Base-by-base conservation (phyloP, 2,797 vertebrate genomes). In the Falco novaeseelandiae region DNA sequence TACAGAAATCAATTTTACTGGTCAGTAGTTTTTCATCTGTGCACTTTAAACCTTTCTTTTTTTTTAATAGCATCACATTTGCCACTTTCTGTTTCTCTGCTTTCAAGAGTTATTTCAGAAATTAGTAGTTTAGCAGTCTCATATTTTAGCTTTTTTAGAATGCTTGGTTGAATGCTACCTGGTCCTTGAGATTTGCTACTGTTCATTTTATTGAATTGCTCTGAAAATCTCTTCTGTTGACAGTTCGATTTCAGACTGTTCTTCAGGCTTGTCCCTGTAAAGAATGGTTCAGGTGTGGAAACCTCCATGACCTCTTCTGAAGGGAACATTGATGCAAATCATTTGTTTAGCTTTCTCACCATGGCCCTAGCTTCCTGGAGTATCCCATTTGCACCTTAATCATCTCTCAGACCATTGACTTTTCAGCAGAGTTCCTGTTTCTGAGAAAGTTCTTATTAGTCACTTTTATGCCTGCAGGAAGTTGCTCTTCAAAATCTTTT, bases 1-100 rank as follows among this genome's bases (percentile, higher is more conserved):
- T 92, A 94, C 87, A 96, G 87, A 95, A 94, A 97, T 95, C 87
- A 94, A 77, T 96, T 96, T 96, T 96, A 92, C 93, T 96, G 93
- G 92, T 83, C 89, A 95, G 95, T 83, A 96, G 89, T 55, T 96
- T 93, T 87, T 89, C 63, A 74, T 71, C 54, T 93, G 63, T 91
- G n/a, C 57, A 89, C 14, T 71, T 96, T 85, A 91, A 79, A 76
- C 18, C 40, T 82, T 57, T 52, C 86, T 87, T 38, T 55, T 52
- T 83, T 82, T 78, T 78, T 15, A 93, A 83, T 87, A 89, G 30
- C 48, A 89, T 63, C 44, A 49, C 20, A 93, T 91, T 95, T 85
- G 30, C 14, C 2, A 80, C 78, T 67, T 93, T 79, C 46, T 87
- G 76, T 92, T 92, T 89, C 67, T 77, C 59, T 70, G 42, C 63